Conservation (phyloP, 2,113 vertebrate species). For the Solea senegalensis region DNA sequence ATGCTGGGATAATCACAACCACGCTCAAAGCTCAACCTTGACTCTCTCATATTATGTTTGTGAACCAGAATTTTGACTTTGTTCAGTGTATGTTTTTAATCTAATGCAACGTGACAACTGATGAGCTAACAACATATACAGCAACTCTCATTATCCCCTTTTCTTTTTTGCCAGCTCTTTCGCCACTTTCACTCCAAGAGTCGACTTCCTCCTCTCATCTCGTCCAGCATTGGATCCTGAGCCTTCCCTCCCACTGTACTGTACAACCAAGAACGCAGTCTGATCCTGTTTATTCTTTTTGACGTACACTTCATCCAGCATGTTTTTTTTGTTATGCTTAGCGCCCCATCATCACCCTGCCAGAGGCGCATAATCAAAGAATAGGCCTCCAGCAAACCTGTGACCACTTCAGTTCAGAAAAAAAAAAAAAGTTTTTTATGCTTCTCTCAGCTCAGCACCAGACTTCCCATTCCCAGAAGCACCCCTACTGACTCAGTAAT, state of each 20-base stretch:
- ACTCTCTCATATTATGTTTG: slow-evolving; percentile 50
- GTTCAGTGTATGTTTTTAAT: slow-evolving; percentile 2
- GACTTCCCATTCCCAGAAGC: slow-evolving; percentile 10
- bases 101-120: slow-evolving; percentile 47
- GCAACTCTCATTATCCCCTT: slow-evolving; percentile 21
- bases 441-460: slow-evolving; percentile 23
- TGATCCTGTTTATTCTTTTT: slow-evolving; percentile 36
- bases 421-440: slow-evolving; percentile 22
- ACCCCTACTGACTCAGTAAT: slow-evolving; percentile 31
- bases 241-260: slow-evolving; percentile 10
- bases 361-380: slow-evolving; percentile 56
- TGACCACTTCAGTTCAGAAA: slow-evolving; percentile 18
- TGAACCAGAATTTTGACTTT: slow-evolving; percentile 26
- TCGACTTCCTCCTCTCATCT: slow-evolving; percentile 7
- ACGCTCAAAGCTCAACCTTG: slow-evolving; percentile 49
- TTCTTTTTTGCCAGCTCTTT: neutral
- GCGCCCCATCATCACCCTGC: slow-evolving; percentile 7
- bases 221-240: slow-evolving; percentile 10
- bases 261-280: slow-evolving; percentile 2
- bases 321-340: slow-evolving; percentile 14
- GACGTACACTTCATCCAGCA: slow-evolving; percentile 14
- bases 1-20: slow-evolving; percentile 37
- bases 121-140: slow-evolving; percentile 40
- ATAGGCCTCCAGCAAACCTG: slow-evolving; percentile 34
- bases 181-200: slow-evolving; percentile 3